Evolutionary conservation across 2,888 invertebrate genomes (phyloP), one percentile per base, ranked within the genome.

Genomic region (Mythimna pallens): DNA sequence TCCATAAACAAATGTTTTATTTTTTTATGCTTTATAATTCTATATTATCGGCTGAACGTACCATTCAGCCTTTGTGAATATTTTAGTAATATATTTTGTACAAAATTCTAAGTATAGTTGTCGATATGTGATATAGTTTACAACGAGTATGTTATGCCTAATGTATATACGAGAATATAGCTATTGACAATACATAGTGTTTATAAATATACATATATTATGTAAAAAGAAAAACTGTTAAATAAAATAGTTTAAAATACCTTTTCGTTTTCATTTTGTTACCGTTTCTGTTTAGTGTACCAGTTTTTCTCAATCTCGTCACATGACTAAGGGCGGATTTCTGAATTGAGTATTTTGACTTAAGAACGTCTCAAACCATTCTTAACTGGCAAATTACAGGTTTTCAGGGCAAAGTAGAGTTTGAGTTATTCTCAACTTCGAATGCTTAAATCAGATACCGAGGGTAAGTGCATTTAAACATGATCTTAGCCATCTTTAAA

Each of bases 121-220:
- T 92, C 89, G 88, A 92, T 92, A 92, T 95, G 95, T 95, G 95
- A 95, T 95, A 95, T 95, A 95, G 95, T 91, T 89, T 94, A 95
- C 93, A 94, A 91, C 92, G 92, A 93, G 76, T 89, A 86, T 89
- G 87, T 91, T 90, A 88, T 90, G 93, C 92, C 93, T 94, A 92
- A 90, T 95, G 94, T 95, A 95, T 85, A 93, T 93, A 94, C 73
- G 81, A 88, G 84, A 88, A 87, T 88, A 87, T 80, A 84, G 66
- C 79, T 86, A 78, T 87, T 83, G 78, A 82, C 68, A 83, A 80
- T 84, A 85, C 76, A 89, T 84, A 87, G 68, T 85, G 87, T 89
- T 89, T 82, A 88, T 85, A 89, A 82, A 87, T 88, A 87, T 89
- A 86, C 88, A 89, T 84, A 88, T 86, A 90, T 85, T 91, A 92